Conservation (phyloP, 2,113 vertebrate genomes). For the Dipodomys stephensi region DNA sequence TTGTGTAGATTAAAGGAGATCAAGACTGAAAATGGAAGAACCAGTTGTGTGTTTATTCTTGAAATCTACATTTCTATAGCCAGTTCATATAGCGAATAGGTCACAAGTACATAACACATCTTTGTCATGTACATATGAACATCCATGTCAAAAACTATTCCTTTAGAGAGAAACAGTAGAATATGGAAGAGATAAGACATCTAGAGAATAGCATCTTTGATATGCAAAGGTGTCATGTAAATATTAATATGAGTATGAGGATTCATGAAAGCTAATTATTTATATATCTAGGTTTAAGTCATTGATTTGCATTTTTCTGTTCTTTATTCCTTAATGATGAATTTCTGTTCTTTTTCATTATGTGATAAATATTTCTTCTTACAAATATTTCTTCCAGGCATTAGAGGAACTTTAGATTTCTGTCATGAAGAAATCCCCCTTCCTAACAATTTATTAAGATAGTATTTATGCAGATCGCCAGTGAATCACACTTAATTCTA, state of each 20-base stretch:
- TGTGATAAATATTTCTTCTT: no score
- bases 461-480: no score
- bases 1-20: neutral
- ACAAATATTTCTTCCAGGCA: neutral
- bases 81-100: neutral
- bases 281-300: neutral
- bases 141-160: neutral
- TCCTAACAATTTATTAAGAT: neutral
- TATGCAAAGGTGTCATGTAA: neutral
- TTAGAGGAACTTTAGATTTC: neutral
- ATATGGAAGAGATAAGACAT: neutral
- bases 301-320: neutral
- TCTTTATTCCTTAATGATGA: neutral
- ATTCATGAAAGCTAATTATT: neutral
- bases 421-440: neutral
- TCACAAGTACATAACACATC: neutral
- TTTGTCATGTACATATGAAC: neutral
- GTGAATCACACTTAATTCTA: no score
- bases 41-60: neutral
- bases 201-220: fast-evolving
- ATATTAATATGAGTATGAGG: neutral
- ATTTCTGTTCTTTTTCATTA: neutral
- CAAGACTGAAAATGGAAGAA: neutral
- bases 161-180: neutral
- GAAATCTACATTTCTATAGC: no score